A percentile compares a stretch with the other conserved stretches of the same genome.
Evolutionary conservation across 2,797 vertebrate species (phyloP).

Genomic region (Anniella stebbinsi): DNA sequence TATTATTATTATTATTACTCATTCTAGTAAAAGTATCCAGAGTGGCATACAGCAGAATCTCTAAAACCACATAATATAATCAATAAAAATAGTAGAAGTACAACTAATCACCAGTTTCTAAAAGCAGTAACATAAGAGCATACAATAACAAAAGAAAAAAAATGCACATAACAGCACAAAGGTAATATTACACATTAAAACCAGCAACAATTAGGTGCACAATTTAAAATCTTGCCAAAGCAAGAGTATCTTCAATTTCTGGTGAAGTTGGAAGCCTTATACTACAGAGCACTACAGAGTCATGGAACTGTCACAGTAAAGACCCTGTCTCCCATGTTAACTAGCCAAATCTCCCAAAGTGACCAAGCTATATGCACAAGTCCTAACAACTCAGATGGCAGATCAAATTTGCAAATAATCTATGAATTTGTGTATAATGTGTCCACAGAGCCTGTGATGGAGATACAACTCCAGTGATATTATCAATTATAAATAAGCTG

Average conservation of each 20-base stretch:
- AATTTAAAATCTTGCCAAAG: neutral
- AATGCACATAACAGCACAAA: neutral
- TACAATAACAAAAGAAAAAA: neutral
- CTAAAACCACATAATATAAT: neutral
- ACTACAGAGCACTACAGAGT: neutral
- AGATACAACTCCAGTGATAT: neutral
- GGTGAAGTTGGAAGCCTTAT: neutral
- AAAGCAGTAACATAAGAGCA: neutral
- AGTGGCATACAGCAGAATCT: neutral
- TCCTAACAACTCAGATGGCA: neutral
- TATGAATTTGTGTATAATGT: neutral
- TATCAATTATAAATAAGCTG: constrained; percentile 1
- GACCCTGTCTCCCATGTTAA: neutral
- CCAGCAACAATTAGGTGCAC: neutral
- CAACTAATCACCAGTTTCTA: neutral
- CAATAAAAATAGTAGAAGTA: neutral
- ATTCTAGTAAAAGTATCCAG: too few species aligned
- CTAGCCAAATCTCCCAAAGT: neutral
- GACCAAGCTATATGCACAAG: neutral
- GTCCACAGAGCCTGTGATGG: too few species aligned
- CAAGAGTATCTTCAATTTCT: neutral
- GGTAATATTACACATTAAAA: neutral
- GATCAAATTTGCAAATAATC: neutral
- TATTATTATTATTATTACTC: too few species aligned
- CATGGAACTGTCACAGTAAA: neutral